Evolutionary conservation across 2,113 vertebrate genomes (phyloP), one percentile per base, ranked within the genome.

Genomic region (Neoarius graeffei): DNA sequence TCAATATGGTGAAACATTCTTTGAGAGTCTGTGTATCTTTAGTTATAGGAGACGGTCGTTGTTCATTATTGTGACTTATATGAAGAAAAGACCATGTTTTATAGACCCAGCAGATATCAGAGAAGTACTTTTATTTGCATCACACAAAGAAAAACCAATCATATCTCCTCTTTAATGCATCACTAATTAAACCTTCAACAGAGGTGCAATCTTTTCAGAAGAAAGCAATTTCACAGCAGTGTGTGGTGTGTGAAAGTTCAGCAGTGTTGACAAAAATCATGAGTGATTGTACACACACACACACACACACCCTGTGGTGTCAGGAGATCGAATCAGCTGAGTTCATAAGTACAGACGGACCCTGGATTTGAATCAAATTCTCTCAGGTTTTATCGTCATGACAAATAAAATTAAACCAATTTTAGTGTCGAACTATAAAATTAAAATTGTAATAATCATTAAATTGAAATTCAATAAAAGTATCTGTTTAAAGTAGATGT

Each of bases 251-350:
- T 74, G 17, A 23, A 42, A 19, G 30, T 19, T 74, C 42, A 20
- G 69, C 15, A 10, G 27, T 42, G 27, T 71, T 71, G 69, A 71
- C 35, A 27, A 71, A 71, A 42, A 19, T 71, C 69, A 71, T 8
- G 69, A 71, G 69, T 71, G 69, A 30, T 35, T 71, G 30, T 35
- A 42, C 15, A 42, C 69, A 71, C 69, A 73, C 69, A 42, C 6
- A 42, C 30, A 42, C 69, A 73, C 69, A 73, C 69, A 73, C 66
- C 71, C 35, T 74, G 71, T 48, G 69, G 35, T 73, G 42, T 74
- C 35, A 74, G 30, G 19, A 48, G 23, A 71, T 71, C 35, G 67
- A 71, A 71, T 35, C 30, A 71, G 67, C 5, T 30, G n/a, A 35
- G 69, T 7, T 8, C 42, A 19, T 73, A 73, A 42, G 19, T 73